phyloP scores from a whole-genome alignment of 2,888 invertebrate species.

The Fragum whitleyi region DNA sequence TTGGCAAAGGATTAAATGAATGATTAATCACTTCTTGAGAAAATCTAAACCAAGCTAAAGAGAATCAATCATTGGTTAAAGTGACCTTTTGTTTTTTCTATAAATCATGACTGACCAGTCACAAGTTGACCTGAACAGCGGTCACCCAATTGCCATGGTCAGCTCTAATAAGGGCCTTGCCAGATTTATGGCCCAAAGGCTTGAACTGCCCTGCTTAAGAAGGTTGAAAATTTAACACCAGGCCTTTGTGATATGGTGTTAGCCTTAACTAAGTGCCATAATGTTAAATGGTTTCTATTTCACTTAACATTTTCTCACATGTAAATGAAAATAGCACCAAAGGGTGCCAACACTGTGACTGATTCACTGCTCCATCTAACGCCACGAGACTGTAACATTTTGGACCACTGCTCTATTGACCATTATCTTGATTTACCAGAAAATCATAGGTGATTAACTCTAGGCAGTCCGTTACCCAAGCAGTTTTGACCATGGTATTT shows the following conservation, averaged over 20 bases:
- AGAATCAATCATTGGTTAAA: conserved; percentile 39
- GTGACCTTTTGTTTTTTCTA: conserved; percentile 39
- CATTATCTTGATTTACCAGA: too few relatives aligned
- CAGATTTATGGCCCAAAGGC: conserved; percentile 51
- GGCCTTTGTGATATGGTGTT: not conserved
- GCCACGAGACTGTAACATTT: too few relatives aligned
- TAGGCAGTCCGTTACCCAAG: too few relatives aligned
- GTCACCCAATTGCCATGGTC: conserved; percentile 52
- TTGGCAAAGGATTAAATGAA: not conserved
- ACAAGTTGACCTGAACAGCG: conserved; percentile 43
- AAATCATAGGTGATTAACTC: too few relatives aligned
- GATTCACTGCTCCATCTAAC: too few relatives aligned
- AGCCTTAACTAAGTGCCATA: not conserved
- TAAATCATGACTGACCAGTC: conserved; percentile 44
- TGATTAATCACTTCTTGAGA: not conserved
- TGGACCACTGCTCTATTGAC: too few relatives aligned
- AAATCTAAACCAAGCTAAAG: not conserved
- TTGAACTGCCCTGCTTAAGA: not conserved
- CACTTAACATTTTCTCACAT: not conserved
- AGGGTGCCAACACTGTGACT: not conserved
- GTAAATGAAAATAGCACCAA: not conserved
- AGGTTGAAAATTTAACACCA: not conserved
- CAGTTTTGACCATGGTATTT: too few relatives aligned
- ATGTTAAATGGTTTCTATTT: not conserved
- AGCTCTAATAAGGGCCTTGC: conserved; percentile 53